These are phyloP conservation scores for Mystacides longicornis DNA, from an alignment of 2,888 invertebrate genomes.

Conservation along the genomic window DNA sequence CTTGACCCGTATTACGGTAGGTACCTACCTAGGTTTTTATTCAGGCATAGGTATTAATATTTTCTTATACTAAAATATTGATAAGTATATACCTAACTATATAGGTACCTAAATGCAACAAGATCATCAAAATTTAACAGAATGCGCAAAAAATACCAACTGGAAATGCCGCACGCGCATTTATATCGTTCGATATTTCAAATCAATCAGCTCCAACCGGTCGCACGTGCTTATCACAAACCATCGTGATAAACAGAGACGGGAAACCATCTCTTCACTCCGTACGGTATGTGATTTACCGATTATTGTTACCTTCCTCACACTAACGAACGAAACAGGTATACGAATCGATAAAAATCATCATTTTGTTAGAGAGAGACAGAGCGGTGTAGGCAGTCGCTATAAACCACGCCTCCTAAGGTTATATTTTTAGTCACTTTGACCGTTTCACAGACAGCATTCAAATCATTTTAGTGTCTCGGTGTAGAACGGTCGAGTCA, in stretches of 20 bases:
- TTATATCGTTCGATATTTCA: conserved; percentile 17
- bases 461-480: not conserved
- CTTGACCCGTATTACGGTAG: no score
- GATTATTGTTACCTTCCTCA: conserved; percentile 18
- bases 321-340: conserved; percentile 9
- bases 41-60: no score
- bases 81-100: no score
- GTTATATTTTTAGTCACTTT: conserved; percentile 19
- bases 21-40: no score
- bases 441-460: not conserved
- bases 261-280: conserved; percentile 15
- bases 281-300: conserved; percentile 22
- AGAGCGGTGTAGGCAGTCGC: conserved; percentile 11
- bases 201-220: conserved; percentile 22
- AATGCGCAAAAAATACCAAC: conserved; percentile 18
- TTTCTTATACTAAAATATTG: no score
- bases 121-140: conserved; percentile 17
- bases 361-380: conserved; percentile 6
- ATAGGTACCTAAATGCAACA: conserved; percentile 14
- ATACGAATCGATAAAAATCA: conserved; percentile 3
- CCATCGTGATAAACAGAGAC: conserved; percentile 12
- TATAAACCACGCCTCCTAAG: conserved; percentile 20
- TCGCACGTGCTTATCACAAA: conserved; percentile 23
- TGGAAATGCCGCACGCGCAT: conserved; percentile 13
- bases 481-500: not conserved